Percentiles rank a stretch among this genome's conserved stretches.
Evolutionary conservation across 2,888 invertebrate genomes (phyloP).

Genomic region (Andrena dorsata): DNA sequence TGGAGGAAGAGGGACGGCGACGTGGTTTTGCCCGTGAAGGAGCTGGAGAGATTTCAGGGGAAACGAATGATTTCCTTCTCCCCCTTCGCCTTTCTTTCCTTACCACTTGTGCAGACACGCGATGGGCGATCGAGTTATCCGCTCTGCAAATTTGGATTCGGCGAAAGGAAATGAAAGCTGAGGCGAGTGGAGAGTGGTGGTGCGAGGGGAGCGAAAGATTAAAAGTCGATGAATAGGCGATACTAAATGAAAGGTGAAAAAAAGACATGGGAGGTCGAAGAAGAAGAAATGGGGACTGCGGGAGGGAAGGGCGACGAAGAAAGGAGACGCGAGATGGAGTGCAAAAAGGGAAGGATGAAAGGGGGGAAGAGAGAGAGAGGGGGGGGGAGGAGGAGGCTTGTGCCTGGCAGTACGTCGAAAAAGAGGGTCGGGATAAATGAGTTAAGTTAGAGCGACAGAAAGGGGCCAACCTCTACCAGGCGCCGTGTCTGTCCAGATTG

Average conservation of each 20-base stretch:
- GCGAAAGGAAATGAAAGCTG: background rate
- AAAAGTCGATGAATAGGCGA: conserved; percentile 16
- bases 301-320: background rate
- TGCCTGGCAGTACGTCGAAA: conserved; percentile 73
- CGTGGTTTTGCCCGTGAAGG: background rate
- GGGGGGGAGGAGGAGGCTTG: conserved; percentile 46
- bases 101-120: conserved; percentile 2
- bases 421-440: conserved; percentile 75
- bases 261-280: background rate
- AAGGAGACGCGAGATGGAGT: background rate
- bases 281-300: background rate
- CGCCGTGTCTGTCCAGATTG: conserved; percentile 71
- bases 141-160: conserved; percentile 43
- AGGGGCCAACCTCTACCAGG: conserved; percentile 64
- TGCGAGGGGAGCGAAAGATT: background rate
- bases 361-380: background rate
- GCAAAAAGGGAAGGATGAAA: background rate
- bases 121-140: conserved; percentile 36
- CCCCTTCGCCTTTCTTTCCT: background rate
- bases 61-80: conserved; percentile 36
- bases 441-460: conserved; percentile 66
- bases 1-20: background rate
- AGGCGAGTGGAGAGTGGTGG: background rate
- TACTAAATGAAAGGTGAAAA: background rate
- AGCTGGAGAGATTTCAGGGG: background rate